Evolutionary conservation across 2,888 invertebrate species (phyloP).

Genomic region (Epistrophella euchroma): DNA sequence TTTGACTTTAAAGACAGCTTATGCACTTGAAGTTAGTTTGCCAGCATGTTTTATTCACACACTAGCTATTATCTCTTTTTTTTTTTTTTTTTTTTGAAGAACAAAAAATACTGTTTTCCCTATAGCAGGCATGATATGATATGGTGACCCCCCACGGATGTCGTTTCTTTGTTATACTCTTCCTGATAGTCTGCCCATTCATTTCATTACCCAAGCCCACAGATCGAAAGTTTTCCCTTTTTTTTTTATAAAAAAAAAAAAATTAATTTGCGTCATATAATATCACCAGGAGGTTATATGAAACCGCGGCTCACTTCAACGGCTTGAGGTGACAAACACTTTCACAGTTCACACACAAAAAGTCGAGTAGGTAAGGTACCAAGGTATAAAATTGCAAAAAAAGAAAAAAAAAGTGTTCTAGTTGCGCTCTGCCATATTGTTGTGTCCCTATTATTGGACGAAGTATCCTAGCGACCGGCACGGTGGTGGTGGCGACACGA

Average conservation of each 20-base stretch:
- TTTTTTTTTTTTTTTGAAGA: conserved; percentile 14
- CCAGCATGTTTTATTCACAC: conserved; percentile 41
- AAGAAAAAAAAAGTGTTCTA: conserved; percentile 14
- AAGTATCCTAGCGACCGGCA: conserved; percentile 55
- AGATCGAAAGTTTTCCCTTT: conserved; percentile 47
- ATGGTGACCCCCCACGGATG: neutral
- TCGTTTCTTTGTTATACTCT: neutral
- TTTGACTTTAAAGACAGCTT: neutral
- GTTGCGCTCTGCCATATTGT: conserved; percentile 33
- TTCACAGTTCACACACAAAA: conserved; percentile 32
- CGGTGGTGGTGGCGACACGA: neutral
- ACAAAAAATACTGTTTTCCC: neutral
- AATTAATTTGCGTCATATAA: conserved; percentile 41
- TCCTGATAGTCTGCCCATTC: neutral
- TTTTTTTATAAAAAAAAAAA: neutral
- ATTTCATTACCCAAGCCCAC: conserved; percentile 7
- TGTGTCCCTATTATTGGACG: conserved; percentile 43
- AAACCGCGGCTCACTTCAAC: neutral
- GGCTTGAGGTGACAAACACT: conserved; percentile 58
- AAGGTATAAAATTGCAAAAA: neutral
- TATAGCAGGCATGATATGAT: too few species aligned
- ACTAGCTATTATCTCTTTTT: neutral
- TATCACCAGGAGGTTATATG: conserved; percentile 14
- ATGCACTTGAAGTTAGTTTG: neutral
- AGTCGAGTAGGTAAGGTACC: neutral